Base-by-base conservation (phyloP, 1,140 invertebrate species). In the Camponotus vicinus region DNA sequence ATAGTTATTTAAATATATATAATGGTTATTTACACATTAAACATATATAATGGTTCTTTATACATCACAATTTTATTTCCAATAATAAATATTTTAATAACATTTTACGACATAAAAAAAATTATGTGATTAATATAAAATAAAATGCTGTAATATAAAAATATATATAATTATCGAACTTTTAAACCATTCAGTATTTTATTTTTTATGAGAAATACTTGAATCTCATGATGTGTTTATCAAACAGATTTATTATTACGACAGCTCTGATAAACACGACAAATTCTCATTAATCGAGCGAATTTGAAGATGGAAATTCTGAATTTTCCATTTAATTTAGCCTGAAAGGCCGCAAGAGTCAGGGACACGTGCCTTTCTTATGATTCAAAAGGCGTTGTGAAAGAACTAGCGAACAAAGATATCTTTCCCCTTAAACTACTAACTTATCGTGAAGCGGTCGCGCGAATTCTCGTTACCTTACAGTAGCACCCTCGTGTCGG, bases 261-360 rank as follows among this genome's bases (percentile, higher is more conserved):
- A 18, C 15, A 45, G 15, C 13, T 37, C 9, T 71, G 45, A 71
- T 52, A 52, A 71, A 34, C 8, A 7, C 1, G 4, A 71, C 3
- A 15, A 49, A 18, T 0, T n/a, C 37, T 37, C 8, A 8, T 52
- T 27, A 5, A 6, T 37, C 57, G 61, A 52, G 49, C n/a, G 18
- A 15, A 45, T n/a, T 34, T n/a, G 8, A 67, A 34, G 63, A 27
- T 37, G 32, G 32, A 52, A 55, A 79, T 69, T 45, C 63, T 13
- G 13, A 11, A 55, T 79, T 69, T 79, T 67, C 45, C 32, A 40
- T 69, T 67, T 79, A 79, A 79, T 79, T 79, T 66, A 79, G 8
- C 15, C 34, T n/a, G 34, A 79, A 79, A 66, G 77, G n/a, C 32
- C 27, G 40, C 40, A 78, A 67, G 45, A 49, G 40, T 18, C 45